Evolutionary conservation across 2,888 invertebrate species (phyloP).

Genomic region (Apamea anceps): DNA sequence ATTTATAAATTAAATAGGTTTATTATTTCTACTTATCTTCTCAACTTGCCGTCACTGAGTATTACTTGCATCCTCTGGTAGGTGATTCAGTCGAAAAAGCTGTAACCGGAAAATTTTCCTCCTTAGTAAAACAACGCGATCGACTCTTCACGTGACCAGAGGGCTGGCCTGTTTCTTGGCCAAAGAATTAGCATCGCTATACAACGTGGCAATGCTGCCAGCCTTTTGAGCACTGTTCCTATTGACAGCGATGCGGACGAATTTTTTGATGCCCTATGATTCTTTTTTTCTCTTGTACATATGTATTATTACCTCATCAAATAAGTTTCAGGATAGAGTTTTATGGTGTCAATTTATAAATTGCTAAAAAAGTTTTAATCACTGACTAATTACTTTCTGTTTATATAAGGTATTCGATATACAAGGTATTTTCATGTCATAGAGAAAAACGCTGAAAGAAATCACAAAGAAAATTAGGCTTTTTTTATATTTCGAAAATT

Average conservation of each 20-base stretch:
- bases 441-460: background rate
- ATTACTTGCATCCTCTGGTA: background rate
- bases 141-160: too few species aligned
- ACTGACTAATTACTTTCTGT: conserved; percentile 27
- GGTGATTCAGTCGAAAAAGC: background rate
- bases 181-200: too few species aligned
- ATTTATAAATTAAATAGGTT: too few species aligned
- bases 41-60: background rate
- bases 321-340: background rate
- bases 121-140: background rate
- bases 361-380: conserved; percentile 6
- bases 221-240: too few species aligned
- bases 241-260: too few species aligned
- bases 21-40: too few species aligned
- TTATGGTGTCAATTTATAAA: conserved; percentile 18
- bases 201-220: too few species aligned
- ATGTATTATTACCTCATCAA: too few species aligned
- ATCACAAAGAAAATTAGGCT: background rate
- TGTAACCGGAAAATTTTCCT: conserved; percentile 2
- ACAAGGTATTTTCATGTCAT: background rate
- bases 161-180: too few species aligned
- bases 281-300: too few species aligned
- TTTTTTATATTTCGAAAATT: background rate
- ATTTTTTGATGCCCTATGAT: too few species aligned
- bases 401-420: too few species aligned